Conservation (phyloP, 2,888 invertebrate genomes). For the Eupithecia centaureata region DNA sequence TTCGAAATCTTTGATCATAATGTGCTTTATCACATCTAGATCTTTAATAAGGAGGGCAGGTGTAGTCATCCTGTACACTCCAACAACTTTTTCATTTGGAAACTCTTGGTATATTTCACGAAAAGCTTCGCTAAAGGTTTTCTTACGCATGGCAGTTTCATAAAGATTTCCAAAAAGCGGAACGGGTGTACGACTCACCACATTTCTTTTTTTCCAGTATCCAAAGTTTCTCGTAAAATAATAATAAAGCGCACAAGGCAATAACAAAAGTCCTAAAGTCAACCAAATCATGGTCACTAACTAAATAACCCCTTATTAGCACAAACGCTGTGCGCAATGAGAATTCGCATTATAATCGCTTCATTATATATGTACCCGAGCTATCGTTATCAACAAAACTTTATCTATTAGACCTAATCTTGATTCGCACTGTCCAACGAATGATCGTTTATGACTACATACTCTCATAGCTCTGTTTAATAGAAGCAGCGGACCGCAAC, state of each 20-base stretch:
- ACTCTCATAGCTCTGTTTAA: no score
- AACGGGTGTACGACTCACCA: slow-evolving; percentile 53
- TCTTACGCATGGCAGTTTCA: slow-evolving; percentile 42
- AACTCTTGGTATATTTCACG: slow-evolving; percentile 54
- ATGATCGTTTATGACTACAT: no score
- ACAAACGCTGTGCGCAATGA: no score
- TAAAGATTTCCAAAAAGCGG: slow-evolving; percentile 57
- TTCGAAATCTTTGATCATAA: slow-evolving; percentile 66
- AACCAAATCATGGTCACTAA: not conserved
- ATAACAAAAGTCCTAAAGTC: slow-evolving; percentile 36
- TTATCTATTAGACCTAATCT: no score
- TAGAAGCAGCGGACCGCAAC: no score
- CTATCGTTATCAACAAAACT: no score
- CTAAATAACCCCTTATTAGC: not conserved
- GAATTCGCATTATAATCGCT: no score
- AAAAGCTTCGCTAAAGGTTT: slow-evolving; percentile 45
- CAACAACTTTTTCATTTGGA: slow-evolving; percentile 62
- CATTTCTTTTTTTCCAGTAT: slow-evolving; percentile 59
- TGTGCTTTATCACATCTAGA: slow-evolving; percentile 59
- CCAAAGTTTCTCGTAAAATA: slow-evolving; percentile 58
- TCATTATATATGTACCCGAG: no score
- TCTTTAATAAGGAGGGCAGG: slow-evolving; percentile 60
- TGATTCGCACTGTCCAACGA: no score
- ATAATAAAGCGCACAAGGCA: slow-evolving; percentile 44
- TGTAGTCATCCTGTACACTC: slow-evolving; percentile 58